A percentile compares a stretch with the other conserved stretches of the same genome.
These are phyloP conservation scores for Cyanistes caeruleus DNA, from an alignment of 2,113 vertebrate species.

Conservation along the genomic window DNA sequence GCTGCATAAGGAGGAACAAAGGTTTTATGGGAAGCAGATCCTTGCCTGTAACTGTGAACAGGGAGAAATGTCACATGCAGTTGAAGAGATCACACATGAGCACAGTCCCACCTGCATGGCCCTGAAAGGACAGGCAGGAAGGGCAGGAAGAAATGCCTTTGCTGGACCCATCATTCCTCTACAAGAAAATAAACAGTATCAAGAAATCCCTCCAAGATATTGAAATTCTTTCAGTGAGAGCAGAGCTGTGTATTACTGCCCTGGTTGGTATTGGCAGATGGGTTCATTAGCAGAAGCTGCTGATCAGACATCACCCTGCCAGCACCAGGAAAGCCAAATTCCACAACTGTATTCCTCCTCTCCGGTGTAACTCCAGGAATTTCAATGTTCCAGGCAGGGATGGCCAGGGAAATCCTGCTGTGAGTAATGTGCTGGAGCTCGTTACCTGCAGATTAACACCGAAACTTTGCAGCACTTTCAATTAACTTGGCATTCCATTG, in stretches of 20 bases:
- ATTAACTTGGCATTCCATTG: not conserved
- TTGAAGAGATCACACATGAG: not conserved
- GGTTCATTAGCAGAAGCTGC: not conserved
- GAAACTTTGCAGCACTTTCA: not conserved
- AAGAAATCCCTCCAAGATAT: not conserved
- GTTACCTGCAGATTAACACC: not conserved
- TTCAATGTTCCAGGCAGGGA: fast-evolving
- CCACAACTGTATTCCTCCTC: fast-evolving
- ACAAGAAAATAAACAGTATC: not conserved
- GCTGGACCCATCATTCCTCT: not conserved
- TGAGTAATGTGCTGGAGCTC: not conserved
- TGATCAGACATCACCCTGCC: not conserved
- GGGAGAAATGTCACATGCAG: not conserved
- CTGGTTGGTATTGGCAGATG: not conserved
- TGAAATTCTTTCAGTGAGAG: not conserved
- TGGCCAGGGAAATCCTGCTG: not conserved
- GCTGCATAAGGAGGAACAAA: not conserved
- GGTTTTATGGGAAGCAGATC: not conserved
- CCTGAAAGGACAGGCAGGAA: not conserved
- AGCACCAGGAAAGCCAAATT: not conserved
- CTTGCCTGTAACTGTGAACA: not conserved
- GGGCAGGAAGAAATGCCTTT: not conserved
- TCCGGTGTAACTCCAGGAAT: fast-evolving
- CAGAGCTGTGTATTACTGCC: not conserved
- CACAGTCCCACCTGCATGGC: not conserved